Conservation (phyloP, 2,888 invertebrate genomes). For the Agrilus mali region DNA sequence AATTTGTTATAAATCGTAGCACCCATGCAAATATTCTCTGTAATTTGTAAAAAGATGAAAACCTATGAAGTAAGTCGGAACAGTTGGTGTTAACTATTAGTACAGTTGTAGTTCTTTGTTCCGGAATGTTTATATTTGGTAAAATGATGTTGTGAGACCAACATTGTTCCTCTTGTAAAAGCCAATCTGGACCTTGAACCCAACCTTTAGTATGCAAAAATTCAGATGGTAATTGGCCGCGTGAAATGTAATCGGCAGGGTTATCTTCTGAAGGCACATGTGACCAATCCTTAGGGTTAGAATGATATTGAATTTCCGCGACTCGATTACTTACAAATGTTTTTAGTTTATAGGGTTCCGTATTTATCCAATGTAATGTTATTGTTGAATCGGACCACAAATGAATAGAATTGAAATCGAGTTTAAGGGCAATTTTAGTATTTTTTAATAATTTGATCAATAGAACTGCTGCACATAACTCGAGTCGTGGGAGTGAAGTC, state of each 20-base stretch:
- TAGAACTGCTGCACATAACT: no score
- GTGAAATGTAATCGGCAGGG: no score
- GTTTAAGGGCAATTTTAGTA: neutral
- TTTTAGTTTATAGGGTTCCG: neutral
- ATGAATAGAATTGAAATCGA: neutral
- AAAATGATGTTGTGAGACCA: neutral
- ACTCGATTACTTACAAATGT: conserved; percentile 4
- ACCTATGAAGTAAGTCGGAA: no score
- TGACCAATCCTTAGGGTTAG: conserved; percentile 2
- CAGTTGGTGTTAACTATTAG: neutral
- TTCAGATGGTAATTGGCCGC: conserved; percentile 6
- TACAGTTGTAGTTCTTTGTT: neutral
- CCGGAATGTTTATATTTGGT: neutral
- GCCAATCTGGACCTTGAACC: conserved; percentile 6
- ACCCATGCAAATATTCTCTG: neutral
- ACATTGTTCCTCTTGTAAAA: neutral
- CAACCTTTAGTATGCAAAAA: conserved; percentile 6
- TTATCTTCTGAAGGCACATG: conserved; percentile 9
- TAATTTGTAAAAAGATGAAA: neutral
- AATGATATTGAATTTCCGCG: conserved; percentile 4
- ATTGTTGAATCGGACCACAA: neutral
- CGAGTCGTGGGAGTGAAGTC: neutral
- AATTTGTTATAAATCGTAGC: conserved; percentile 1
- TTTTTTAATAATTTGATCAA: no score
- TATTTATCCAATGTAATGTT: conserved; percentile 1